These are phyloP conservation scores for Nemurella pictetii DNA, from an alignment of 2,888 invertebrate species.

Conservation along the genomic window DNA sequence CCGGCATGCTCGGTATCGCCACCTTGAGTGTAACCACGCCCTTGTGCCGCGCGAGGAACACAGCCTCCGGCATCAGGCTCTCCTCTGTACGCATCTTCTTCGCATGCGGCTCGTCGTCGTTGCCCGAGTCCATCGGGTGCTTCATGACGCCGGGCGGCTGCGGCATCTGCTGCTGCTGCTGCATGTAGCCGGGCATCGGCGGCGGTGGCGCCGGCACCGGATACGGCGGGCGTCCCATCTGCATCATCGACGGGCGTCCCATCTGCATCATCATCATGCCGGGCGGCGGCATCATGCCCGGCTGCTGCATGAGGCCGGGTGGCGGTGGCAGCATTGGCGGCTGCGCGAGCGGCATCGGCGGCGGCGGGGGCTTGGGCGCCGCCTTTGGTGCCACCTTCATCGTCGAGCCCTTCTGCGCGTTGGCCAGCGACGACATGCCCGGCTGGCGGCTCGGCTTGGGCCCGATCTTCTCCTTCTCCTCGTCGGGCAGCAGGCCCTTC, in stretches of 20 bases:
- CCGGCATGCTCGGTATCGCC: constrained; percentile 77
- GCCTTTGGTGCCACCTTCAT: constrained; percentile 40
- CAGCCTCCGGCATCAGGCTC: constrained; percentile 84
- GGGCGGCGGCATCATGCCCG: constrained; percentile 55
- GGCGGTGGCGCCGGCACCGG: constrained; percentile 48
- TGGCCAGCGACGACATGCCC: background rate
- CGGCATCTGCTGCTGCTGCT: constrained; percentile 50
- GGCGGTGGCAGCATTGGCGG: constrained; percentile 52
- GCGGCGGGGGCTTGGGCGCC: constrained; percentile 44
- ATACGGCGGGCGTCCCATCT: constrained; percentile 37
- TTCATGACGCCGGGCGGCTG: constrained; percentile 55
- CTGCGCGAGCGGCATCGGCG: constrained; percentile 57
- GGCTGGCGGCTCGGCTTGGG: constrained; percentile 66
- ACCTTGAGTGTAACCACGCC: constrained; percentile 75
- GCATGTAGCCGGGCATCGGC: constrained; percentile 52
- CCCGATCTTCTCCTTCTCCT: constrained; percentile 96
- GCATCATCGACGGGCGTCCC: constrained; percentile 61
- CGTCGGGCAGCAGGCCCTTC: constrained; percentile 91
- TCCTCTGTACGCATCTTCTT: constrained; percentile 93
- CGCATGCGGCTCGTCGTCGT: constrained; percentile 80
- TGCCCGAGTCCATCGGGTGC: constrained; percentile 52
- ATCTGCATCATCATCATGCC: constrained; percentile 67
- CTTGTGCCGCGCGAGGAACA: constrained; percentile 72
- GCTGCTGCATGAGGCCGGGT: constrained; percentile 51
- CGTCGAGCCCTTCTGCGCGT: background rate